phyloP scores from a whole-genome alignment of 2,888 invertebrate genomes.

The Campoletis raptor region DNA sequence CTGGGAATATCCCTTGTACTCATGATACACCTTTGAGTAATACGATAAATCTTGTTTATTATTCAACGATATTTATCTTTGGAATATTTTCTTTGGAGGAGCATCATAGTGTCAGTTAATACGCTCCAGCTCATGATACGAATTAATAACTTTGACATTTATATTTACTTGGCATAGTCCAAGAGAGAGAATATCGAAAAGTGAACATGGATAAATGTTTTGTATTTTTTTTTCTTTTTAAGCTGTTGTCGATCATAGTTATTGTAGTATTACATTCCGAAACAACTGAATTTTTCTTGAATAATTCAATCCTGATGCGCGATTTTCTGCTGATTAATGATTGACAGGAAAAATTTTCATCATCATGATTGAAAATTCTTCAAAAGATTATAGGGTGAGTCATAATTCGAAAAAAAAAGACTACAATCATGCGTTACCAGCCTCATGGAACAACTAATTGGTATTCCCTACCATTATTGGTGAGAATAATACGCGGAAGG shows the following conservation, averaged over 20 bases:
- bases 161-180: neutral
- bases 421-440: neutral
- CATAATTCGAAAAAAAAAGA: neutral
- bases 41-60: neutral
- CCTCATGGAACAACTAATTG: slow-evolving; percentile 26
- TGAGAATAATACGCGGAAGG: slow-evolving; percentile 42
- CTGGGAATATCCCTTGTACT: neutral
- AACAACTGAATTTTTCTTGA: neutral
- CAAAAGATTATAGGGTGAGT: neutral
- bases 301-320: slow-evolving; percentile 6
- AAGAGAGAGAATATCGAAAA: neutral
- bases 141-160: neutral
- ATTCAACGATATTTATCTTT: neutral
- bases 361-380: neutral
- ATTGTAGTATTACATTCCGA: neutral
- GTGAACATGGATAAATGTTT: neutral
- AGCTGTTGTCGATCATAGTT: neutral
- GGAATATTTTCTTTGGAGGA: neutral
- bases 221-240: neutral
- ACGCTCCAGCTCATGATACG: neutral
- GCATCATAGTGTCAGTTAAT: too few relatives aligned
- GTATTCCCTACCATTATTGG: slow-evolving; percentile 32
- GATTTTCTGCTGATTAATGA: neutral
- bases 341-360: neutral
- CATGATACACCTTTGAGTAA: neutral